Conservation (phyloP, 1,140 invertebrate genomes). For the Drosophila melanogaster region DNA sequence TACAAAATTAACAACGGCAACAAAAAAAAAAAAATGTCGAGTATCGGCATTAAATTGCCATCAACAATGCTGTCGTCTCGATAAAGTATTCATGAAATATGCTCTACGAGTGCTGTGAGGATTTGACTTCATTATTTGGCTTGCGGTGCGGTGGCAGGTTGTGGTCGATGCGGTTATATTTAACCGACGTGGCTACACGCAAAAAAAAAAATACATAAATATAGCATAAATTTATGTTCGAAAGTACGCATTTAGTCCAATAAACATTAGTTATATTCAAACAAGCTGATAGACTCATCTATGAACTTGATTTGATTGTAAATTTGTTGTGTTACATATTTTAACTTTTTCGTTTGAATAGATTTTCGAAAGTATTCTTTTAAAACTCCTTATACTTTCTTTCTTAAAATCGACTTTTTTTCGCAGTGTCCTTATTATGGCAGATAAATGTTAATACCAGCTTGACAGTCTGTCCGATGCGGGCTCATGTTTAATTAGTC, state of each 20-base stretch:
- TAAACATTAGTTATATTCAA: background rate
- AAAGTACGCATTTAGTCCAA: too few species aligned
- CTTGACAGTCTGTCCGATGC: slow-evolving; percentile 63
- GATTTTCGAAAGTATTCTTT: too few species aligned
- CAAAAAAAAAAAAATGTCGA: slow-evolving; percentile 20
- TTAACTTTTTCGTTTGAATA: too few species aligned
- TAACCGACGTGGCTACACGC: slow-evolving; percentile 14
- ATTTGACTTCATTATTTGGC: slow-evolving; percentile 58
- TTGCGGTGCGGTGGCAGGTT: slow-evolving; percentile 44
- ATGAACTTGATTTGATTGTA: too few species aligned
- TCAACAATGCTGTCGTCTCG: slow-evolving; percentile 12
- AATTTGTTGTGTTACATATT: too few species aligned
- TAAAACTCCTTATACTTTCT: too few species aligned
- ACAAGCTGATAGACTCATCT: too few species aligned
- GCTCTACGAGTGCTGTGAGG: slow-evolving; percentile 19
- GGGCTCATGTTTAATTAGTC: slow-evolving; percentile 67
- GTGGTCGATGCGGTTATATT: slow-evolving; percentile 32
- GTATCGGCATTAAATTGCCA: slow-evolving; percentile 28
- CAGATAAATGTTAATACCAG: slow-evolving; percentile 60
- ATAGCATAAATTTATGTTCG: too few species aligned
- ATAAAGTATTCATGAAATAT: slow-evolving; percentile 57
- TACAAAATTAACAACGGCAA: slow-evolving; percentile 21
- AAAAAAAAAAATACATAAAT: background rate
- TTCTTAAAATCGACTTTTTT: background rate
- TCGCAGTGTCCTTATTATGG: slow-evolving; percentile 17